These are phyloP conservation scores for Drosophila nigricruria DNA, from an alignment of 2,888 invertebrate genomes.

Conservation along the genomic window DNA sequence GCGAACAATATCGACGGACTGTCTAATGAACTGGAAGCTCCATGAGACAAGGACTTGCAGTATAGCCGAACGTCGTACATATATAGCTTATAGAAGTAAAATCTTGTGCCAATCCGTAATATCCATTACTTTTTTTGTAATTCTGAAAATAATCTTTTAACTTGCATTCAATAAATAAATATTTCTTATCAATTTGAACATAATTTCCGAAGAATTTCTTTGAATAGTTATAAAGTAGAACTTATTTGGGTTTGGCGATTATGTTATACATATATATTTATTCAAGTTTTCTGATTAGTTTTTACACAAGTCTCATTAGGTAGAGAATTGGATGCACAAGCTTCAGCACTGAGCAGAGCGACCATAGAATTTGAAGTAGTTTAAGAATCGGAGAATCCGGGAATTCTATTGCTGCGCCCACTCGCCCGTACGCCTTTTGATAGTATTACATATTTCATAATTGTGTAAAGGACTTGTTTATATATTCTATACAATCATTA, in stretches of 20 bases:
- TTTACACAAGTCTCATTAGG: slow-evolving; percentile 53
- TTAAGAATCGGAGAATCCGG: slow-evolving; percentile 1
- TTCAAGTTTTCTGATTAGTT: slow-evolving; percentile 48
- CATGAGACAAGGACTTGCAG: slow-evolving; percentile 14
- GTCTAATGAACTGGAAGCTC: slow-evolving; percentile 2
- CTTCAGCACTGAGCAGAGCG: slow-evolving; percentile 25
- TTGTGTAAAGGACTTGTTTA: slow-evolving; percentile 33
- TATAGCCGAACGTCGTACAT: slow-evolving; percentile 56
- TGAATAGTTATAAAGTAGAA: background rate
- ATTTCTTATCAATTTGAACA: background rate
- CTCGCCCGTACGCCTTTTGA: slow-evolving; percentile 3
- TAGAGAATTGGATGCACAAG: slow-evolving; percentile 45
- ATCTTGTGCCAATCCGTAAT: slow-evolving; percentile 62
- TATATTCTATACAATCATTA: slow-evolving; percentile 17
- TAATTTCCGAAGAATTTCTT: background rate
- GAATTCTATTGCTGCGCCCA: slow-evolving; percentile 6
- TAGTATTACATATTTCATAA: slow-evolving; percentile 32
- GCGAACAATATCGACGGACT: slow-evolving; percentile 61
- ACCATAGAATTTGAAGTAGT: slow-evolving; percentile 5
- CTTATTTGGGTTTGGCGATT: slow-evolving; percentile 22
- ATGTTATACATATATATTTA: slow-evolving; percentile 67
- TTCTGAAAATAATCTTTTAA: slow-evolving; percentile 14
- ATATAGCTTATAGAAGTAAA: slow-evolving; percentile 20
- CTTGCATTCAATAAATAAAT: slow-evolving; percentile 30
- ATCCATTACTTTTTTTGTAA: slow-evolving; percentile 15